phyloP scores from a whole-genome alignment of 2,113 vertebrate genomes.

The Lamprotornis superbus region DNA sequence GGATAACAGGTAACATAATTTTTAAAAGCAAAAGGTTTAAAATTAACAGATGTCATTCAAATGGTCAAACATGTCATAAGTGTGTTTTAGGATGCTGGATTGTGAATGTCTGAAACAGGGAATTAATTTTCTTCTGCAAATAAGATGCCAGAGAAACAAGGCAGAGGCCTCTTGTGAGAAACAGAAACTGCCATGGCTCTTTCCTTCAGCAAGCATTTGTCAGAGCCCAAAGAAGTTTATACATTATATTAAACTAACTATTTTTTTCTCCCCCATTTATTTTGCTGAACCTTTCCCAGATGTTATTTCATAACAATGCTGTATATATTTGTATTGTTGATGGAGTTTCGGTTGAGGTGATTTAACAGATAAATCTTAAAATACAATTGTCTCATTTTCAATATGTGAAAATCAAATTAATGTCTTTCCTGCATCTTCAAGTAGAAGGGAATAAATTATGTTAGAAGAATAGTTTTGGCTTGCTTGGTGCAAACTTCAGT shows the following conservation, averaged over 20 bases:
- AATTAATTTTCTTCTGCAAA: neutral
- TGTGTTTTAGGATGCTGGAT: neutral
- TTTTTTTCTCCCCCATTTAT: neutral
- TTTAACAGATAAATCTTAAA: neutral
- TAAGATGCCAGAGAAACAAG: neutral
- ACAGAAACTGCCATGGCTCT: neutral
- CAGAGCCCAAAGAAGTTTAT: neutral
- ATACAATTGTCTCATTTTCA: neutral
- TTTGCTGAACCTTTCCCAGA: neutral
- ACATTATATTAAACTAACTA: neutral
- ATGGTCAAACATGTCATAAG: neutral
- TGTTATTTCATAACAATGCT: neutral
- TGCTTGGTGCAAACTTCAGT: neutral
- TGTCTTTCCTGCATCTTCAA: neutral
- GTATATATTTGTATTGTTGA: neutral
- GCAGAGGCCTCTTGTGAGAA: neutral
- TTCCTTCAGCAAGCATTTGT: neutral
- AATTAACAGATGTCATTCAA: neutral
- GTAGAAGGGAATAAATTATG: neutral
- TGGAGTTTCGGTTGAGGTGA: neutral
- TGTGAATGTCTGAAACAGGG: neutral
- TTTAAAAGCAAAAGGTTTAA: neutral
- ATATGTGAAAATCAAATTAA: neutral
- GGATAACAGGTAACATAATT: neutral
- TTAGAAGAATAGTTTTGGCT: neutral